Percentiles rank a stretch among this genome's conserved stretches.
phyloP scores from a whole-genome alignment of 2,797 vertebrate genomes.

The Alfaro cultratus region DNA sequence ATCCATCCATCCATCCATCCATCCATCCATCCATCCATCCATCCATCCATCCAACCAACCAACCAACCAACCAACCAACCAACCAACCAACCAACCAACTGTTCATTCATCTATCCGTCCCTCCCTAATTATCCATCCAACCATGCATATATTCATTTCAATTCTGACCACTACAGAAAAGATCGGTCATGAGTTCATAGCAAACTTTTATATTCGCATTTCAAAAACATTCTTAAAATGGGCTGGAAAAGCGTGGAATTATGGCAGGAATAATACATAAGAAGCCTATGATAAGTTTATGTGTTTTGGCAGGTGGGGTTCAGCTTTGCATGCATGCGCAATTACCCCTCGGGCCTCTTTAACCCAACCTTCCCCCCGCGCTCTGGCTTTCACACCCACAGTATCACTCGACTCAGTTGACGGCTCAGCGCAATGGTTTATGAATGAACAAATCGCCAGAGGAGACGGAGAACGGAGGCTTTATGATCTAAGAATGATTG shows the following conservation, averaged over 20 bases:
- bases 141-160: not conserved
- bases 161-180: not conserved
- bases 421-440: constrained; percentile 69
- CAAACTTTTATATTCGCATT: not conserved
- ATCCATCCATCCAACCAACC: too few relatives aligned
- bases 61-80: not conserved
- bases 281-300: constrained; percentile 46
- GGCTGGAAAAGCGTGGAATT: not conserved
- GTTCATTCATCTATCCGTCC: too few relatives aligned
- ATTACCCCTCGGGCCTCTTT: constrained; percentile 45
- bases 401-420: constrained; percentile 22
- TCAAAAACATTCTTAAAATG: not conserved
- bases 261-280: constrained; percentile 2
- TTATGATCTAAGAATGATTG: constrained; percentile 76
- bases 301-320: constrained; percentile 59
- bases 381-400: constrained; percentile 19
- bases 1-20: not conserved
- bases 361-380: constrained; percentile 34
- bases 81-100: too few relatives aligned
- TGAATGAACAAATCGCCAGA: constrained; percentile 77
- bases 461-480: constrained; percentile 64
- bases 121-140: too few relatives aligned
- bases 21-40: not conserved
- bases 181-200: not conserved
- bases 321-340: constrained; percentile 64